phyloP scores from a whole-genome alignment of 2,113 vertebrate genomes.

The Taxidea taxus region DNA sequence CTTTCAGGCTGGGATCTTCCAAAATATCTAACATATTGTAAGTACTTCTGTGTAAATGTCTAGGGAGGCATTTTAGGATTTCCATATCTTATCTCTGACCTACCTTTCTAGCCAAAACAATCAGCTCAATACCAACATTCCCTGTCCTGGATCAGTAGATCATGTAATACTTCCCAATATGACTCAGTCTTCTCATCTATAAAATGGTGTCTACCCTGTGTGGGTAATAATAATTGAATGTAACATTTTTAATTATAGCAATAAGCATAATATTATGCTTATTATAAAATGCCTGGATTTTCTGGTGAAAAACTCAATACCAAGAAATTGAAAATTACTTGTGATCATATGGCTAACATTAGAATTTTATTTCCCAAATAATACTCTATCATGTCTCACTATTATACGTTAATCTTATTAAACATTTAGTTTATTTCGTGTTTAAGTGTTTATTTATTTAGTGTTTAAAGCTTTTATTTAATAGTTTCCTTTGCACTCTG shows the following conservation, averaged over 20 bases:
- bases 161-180: neutral
- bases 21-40: neutral
- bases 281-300: neutral
- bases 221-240: too few species aligned
- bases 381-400: neutral
- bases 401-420: neutral
- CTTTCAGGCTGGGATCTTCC: neutral
- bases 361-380: neutral
- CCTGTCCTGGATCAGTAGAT: neutral
- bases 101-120: neutral
- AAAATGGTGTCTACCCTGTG: neutral
- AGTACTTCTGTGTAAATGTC: neutral
- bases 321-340: neutral
- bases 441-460: neutral
- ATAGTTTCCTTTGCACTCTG: neutral
- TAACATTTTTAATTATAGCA: too few species aligned
- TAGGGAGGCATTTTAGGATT: neutral
- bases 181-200: neutral
- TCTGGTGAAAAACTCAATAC: neutral
- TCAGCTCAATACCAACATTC: neutral
- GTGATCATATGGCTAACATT: neutral
- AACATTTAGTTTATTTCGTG: too few species aligned
- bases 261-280: neutral
- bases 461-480: neutral
- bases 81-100: neutral